Evolutionary conservation across 2,113 vertebrate species (phyloP).

Genomic region (human): GRCh38 chr9:34256001-34256500

Average conservation of each 20-base stretch:
- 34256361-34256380: background rate
- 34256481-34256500: conserved; percentile 40
- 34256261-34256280: conserved; percentile 27
- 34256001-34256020: background rate
- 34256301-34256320: background rate
- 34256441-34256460: conserved; percentile 78
- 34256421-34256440: conserved; percentile 72
- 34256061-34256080: background rate
- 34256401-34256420: rapidly evolving
- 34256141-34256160: background rate
- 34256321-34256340: background rate
- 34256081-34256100: background rate
- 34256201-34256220: background rate
- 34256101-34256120: background rate
- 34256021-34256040: background rate
- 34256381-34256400: background rate
- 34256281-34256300: background rate
- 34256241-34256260: conserved; percentile 14
- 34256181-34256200: background rate
- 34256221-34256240: conserved; percentile 12
- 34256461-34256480: conserved; percentile 66
- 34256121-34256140: background rate
- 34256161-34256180: background rate
- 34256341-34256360: background rate
- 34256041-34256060: background rate